Conservation (phyloP, 2,113 vertebrate species). For the Amphiprion ocellaris region DNA sequence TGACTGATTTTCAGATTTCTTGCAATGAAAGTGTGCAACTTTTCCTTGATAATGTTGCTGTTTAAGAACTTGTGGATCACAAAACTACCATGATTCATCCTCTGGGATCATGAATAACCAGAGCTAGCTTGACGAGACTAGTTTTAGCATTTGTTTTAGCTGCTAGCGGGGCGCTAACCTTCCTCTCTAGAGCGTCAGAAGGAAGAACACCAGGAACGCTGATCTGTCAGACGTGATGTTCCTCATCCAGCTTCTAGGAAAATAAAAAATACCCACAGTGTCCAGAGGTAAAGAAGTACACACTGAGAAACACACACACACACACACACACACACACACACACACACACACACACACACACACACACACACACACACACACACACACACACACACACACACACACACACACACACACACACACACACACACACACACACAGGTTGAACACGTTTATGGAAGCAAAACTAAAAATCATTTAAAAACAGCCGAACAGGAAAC, state of each 20-base stretch:
- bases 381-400: constrained; percentile 44
- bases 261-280: constrained; percentile 63
- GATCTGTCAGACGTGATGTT: constrained; percentile 12
- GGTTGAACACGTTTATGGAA: constrained; percentile 25
- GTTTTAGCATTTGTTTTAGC: neutral
- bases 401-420: constrained; percentile 17
- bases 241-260: constrained; percentile 50
- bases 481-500: neutral
- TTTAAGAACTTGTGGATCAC: too few relatives aligned
- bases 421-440: constrained; percentile 11
- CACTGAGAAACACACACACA: constrained; percentile 38
- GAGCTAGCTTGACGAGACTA: neutral
- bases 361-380: constrained; percentile 14
- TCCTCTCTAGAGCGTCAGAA: too few relatives aligned
- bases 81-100: neutral
- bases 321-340: constrained; percentile 21
- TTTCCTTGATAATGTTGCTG: neutral
- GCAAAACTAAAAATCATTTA: neutral
- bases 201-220: constrained; percentile 30
- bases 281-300: constrained; percentile 53
- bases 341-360: constrained; percentile 22
- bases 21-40: too few relatives aligned
- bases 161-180: neutral
- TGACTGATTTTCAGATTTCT: too few relatives aligned
- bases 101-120: neutral